A percentile compares a stretch with the other conserved stretches of the same genome.
phyloP scores from a whole-genome alignment of 1,140 invertebrate genomes.

The Drosophila nigrodunni region DNA sequence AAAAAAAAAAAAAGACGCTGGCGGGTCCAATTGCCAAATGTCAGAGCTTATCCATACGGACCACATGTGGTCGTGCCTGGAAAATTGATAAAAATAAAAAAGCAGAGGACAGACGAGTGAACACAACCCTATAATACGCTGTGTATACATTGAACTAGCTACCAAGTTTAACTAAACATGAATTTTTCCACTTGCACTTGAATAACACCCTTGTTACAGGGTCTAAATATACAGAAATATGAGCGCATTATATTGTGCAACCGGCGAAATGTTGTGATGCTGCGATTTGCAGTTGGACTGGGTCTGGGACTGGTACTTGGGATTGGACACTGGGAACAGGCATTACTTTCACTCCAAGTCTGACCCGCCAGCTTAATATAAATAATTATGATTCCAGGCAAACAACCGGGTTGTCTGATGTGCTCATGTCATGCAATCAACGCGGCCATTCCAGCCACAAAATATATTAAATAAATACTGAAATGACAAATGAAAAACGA shows the following conservation, averaged over 20 bases:
- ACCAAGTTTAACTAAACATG: too few relatives aligned
- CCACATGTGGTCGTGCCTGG: conserved; percentile 62
- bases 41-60: conserved; percentile 33
- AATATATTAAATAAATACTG: too few relatives aligned
- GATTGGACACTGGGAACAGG: conserved; percentile 31
- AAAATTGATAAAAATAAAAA: conserved; percentile 53
- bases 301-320: conserved; percentile 8
- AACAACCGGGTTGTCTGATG: conserved; percentile 49
- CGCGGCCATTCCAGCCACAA: conserved; percentile 31
- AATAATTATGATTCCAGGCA: conserved; percentile 68
- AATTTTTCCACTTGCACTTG: too few relatives aligned
- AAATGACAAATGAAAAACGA: conserved; percentile 77
- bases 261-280: conserved; percentile 40
- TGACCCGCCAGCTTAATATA: conserved; percentile 79
- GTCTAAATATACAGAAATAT: conserved; percentile 47
- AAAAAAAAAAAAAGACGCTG: conserved; percentile 43
- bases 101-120: neutral
- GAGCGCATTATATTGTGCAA: conserved; percentile 71
- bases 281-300: conserved; percentile 15
- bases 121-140: too few relatives aligned
- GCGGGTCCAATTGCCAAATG: conserved; percentile 35
- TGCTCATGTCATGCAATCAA: conserved; percentile 77
- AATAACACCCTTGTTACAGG: too few relatives aligned
- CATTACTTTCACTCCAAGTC: conserved; percentile 70
- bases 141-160: too few relatives aligned